Conservation (phyloP, 1,140 invertebrate genomes). For the Cephus cinctus region DNA sequence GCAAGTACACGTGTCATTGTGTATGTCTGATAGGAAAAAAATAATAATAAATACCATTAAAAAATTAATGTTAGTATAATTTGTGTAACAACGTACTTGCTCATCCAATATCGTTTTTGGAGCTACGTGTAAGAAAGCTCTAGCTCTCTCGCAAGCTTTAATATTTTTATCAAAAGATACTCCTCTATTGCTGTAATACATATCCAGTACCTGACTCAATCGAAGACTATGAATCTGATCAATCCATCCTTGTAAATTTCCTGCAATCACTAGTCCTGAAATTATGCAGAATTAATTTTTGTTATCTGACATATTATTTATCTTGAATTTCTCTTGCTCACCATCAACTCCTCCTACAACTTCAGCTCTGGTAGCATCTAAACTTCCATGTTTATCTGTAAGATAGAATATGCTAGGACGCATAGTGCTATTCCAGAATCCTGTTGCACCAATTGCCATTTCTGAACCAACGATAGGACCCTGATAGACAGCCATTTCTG, state of each 20-base stretch:
- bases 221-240: constrained; percentile 53
- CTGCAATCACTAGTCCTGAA: constrained; percentile 63
- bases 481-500: constrained; percentile 63
- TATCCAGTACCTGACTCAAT: constrained; percentile 67
- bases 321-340: no score
- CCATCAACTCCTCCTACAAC: constrained; percentile 68
- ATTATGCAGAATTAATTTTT: constrained; percentile 3
- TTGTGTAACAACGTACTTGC: constrained; percentile 27
- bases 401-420: constrained; percentile 61
- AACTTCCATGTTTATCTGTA: constrained; percentile 50
- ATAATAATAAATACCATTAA: constrained; percentile 9
- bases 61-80: background rate
- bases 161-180: constrained; percentile 57
- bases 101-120: constrained; percentile 34
- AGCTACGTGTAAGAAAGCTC: constrained; percentile 42
- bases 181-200: constrained; percentile 68
- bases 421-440: constrained; percentile 66
- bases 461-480: constrained; percentile 52
- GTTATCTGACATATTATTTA: no score
- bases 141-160: constrained; percentile 60
- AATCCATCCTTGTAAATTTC: constrained; percentile 56
- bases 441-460: constrained; percentile 57
- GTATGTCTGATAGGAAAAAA: constrained; percentile 23
- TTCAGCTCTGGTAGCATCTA: constrained; percentile 66
- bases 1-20: constrained; percentile 34